phyloP scores from a whole-genome alignment of 1,140 invertebrate species.

The Euura saliciscinereae region DNA sequence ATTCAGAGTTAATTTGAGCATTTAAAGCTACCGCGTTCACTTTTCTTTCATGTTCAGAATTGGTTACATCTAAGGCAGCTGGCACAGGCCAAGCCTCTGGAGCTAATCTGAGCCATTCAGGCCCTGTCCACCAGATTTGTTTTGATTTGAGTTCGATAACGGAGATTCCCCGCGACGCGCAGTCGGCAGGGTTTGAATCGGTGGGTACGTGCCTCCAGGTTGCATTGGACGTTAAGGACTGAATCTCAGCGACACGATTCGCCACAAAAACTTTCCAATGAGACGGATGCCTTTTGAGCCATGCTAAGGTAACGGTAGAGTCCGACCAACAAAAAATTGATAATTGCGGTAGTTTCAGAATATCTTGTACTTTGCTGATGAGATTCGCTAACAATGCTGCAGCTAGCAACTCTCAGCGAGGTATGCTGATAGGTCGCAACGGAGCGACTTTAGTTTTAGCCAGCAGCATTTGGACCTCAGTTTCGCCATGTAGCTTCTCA shows the following conservation, averaged over 20 bases:
- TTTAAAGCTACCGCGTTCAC: background rate
- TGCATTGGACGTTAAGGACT: background rate
- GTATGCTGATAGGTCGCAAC: slow-evolving; percentile 16
- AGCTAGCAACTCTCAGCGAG: slow-evolving; percentile 20
- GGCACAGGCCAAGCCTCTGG: background rate
- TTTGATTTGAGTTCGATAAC: slow-evolving; percentile 12
- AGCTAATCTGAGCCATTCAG: background rate
- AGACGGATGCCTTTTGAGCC: slow-evolving; percentile 23
- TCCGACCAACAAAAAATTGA: slow-evolving; percentile 18
- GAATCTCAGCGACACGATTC: slow-evolving; percentile 27
- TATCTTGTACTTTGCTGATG: background rate
- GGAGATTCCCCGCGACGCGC: too few relatives aligned
- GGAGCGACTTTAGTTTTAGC: slow-evolving; percentile 33
- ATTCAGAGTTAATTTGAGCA: background rate
- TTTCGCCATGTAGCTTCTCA: slow-evolving; percentile 4
- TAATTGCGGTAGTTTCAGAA: background rate
- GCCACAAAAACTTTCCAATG: slow-evolving; percentile 27
- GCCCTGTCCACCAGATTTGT: slow-evolving; percentile 13
- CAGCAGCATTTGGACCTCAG: slow-evolving; percentile 13
- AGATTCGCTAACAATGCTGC: slow-evolving; percentile 25
- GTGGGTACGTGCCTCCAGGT: slow-evolving; percentile 27
- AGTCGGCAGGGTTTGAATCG: slow-evolving; percentile 11
- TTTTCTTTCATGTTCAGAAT: too few relatives aligned
- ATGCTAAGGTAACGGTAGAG: slow-evolving; percentile 26
- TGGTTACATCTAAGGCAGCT: background rate